phyloP scores from a whole-genome alignment of 2,113 vertebrate genomes.

The Anguilla rostrata region DNA sequence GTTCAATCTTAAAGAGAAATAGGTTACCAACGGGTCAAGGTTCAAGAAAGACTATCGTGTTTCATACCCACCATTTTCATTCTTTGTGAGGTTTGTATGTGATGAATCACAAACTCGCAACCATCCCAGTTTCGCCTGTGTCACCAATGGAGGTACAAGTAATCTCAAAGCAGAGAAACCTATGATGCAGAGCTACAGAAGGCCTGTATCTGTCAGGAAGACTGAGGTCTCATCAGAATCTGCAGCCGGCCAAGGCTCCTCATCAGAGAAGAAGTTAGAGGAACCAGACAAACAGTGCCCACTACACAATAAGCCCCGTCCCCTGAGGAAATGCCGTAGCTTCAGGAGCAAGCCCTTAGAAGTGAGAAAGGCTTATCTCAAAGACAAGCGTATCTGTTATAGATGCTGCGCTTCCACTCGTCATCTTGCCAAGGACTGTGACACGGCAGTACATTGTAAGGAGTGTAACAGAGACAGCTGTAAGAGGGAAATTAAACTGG shows the following conservation, averaged over 20 bases:
- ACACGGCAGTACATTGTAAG: background rate
- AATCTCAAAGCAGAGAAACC: too few relatives aligned
- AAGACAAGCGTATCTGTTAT: conserved; percentile 14
- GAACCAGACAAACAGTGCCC: background rate
- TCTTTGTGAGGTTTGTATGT: conserved; percentile 5
- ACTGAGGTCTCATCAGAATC: background rate
- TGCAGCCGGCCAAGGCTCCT: too few relatives aligned
- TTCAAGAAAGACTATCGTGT: conserved; percentile 24
- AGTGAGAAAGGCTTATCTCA: background rate
- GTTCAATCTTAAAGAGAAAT: conserved; percentile 22
- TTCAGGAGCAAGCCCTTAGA: background rate
- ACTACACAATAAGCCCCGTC: conserved; percentile 19
- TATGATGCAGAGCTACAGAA: background rate
- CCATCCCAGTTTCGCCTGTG: too few relatives aligned
- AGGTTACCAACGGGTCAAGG: background rate
- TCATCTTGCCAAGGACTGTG: conserved; percentile 18
- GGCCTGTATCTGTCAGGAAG: background rate
- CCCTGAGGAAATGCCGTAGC: background rate
- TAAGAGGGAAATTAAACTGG: too few relatives aligned
- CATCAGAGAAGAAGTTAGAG: background rate
- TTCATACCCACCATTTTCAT: conserved; percentile 8
- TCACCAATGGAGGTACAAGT: too few relatives aligned
- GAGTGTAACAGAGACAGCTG: conserved; percentile 17
- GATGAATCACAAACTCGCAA: too few relatives aligned
- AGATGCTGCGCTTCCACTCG: conserved; percentile 1